These are phyloP conservation scores for Pinctada fucata DNA, from an alignment of 2,888 invertebrate species.

Conservation along the genomic window DNA sequence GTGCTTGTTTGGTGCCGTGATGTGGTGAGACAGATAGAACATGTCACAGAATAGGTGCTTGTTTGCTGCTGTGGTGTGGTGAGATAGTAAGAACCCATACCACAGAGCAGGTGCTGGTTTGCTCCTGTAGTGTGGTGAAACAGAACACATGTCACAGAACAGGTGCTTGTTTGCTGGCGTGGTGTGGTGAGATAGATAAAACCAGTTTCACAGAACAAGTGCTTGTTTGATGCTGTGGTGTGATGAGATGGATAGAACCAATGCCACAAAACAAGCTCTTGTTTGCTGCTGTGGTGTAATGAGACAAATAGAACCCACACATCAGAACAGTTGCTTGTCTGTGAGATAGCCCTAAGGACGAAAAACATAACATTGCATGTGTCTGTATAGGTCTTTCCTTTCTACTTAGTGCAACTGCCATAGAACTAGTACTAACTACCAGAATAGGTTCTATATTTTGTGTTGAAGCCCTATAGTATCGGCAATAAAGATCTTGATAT, in stretches of 20 bases:
- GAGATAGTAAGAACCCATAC: slow-evolving; percentile 10
- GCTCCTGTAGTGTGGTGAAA: neutral
- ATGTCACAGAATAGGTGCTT: neutral
- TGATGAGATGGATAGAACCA: slow-evolving; percentile 5
- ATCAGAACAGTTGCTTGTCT: too few species aligned
- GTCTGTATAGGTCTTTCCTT: too few species aligned
- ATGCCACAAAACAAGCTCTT: neutral
- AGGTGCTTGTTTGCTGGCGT: too few species aligned
- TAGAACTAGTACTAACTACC: too few species aligned
- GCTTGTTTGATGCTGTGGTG: neutral
- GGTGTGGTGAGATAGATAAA: too few species aligned
- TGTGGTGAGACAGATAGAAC: neutral
- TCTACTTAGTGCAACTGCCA: too few species aligned
- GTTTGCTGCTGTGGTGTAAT: neutral
- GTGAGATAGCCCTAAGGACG: too few species aligned
- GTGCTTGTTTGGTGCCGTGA: too few species aligned
- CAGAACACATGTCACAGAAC: neutral
- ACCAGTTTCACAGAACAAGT: neutral
- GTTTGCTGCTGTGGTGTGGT: neutral
- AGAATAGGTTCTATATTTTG: too few species aligned
- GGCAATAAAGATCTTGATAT: too few species aligned
- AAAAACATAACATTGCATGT: too few species aligned
- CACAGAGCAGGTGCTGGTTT: neutral
- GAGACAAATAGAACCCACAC: neutral
- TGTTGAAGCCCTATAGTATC: too few species aligned